phyloP scores from a whole-genome alignment of 2,797 vertebrate species.

The Pipistrellus kuhlii region DNA sequence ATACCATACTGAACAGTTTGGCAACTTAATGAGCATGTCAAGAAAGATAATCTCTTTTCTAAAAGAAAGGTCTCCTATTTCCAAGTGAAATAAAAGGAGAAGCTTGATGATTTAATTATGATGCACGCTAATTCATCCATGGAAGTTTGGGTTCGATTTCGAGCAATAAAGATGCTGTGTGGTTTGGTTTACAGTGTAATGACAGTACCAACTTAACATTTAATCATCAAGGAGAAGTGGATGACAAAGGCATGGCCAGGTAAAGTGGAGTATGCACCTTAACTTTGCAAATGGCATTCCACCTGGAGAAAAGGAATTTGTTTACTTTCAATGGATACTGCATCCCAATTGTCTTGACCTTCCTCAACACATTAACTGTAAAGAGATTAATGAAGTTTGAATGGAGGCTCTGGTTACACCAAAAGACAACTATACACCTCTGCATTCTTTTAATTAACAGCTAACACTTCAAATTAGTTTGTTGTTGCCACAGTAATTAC shows the following conservation, averaged over 20 bases:
- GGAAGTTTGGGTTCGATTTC: conserved; percentile 92
- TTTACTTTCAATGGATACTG: conserved; percentile 86
- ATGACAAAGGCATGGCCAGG: conserved; percentile 86
- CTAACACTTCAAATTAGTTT: conserved; percentile 90
- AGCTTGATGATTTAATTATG: conserved; percentile 98
- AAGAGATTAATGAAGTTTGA: conserved; percentile 91
- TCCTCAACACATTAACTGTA: conserved; percentile 87
- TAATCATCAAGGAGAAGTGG: conserved; percentile 90
- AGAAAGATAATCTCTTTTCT: conserved; percentile 89
- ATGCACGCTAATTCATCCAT: conserved; percentile 93
- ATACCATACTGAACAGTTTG: conserved; percentile 83
- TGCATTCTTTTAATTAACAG: conserved; percentile 94
- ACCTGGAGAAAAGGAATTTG: conserved; percentile 88
- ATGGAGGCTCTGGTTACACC: conserved; percentile 91
- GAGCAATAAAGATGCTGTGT: conserved; percentile 89
- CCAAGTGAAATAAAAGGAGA: conserved; percentile 91
- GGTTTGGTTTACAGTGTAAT: conserved; percentile 92
- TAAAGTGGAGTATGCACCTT: conserved; percentile 67
- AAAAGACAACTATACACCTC: conserved; percentile 91
- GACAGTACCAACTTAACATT: conserved; percentile 91
- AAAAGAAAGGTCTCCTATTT: conserved; percentile 91
- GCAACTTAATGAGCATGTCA: conserved; percentile 90
- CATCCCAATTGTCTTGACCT: conserved; percentile 86
- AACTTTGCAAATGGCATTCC: conserved; percentile 75
- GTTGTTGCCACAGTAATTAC: conserved; percentile 89